Evolutionary conservation across 2,888 invertebrate genomes (phyloP).

Genomic region (Leucophora obtusa): DNA sequence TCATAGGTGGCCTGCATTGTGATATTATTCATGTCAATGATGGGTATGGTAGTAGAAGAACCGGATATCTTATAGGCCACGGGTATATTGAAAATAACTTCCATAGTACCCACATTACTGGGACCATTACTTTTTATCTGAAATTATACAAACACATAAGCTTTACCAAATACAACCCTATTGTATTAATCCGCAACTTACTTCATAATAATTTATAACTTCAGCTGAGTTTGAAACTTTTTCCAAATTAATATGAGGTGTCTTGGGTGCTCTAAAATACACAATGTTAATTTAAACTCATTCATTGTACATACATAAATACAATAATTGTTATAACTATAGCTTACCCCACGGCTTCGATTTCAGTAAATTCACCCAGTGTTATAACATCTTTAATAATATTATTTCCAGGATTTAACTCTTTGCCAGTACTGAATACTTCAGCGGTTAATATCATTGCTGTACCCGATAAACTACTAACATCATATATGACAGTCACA

Average conservation of each 20-base stretch:
- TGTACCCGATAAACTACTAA: conserved; percentile 73
- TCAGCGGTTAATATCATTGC: conserved; percentile 73
- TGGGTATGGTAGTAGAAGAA: conserved; percentile 71
- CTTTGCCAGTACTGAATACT: conserved; percentile 77
- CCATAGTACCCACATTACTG: conserved; percentile 75
- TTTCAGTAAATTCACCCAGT: conserved; percentile 76
- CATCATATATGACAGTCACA: conserved; percentile 75
- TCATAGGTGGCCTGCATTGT: conserved; percentile 75
- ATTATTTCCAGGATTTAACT: conserved; percentile 73
- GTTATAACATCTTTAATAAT: conserved; percentile 70
- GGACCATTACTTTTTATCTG: conserved; percentile 77
- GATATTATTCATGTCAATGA: conserved; percentile 75
- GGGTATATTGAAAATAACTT: conserved; percentile 75
- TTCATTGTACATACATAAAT: too few relatives aligned
- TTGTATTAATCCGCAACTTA: conserved; percentile 37
- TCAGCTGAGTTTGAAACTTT: conserved; percentile 72
- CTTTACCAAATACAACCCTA: too few relatives aligned
- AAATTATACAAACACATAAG: background rate
- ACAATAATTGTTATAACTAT: background rate
- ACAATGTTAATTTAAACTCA: background rate
- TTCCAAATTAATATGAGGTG: conserved; percentile 74
- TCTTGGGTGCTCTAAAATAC: conserved; percentile 71
- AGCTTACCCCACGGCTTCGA: conserved; percentile 77
- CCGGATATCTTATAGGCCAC: conserved; percentile 74
- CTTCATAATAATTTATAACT: conserved; percentile 75